phyloP scores from a whole-genome alignment of 2,797 vertebrate genomes.

The Etheostoma nigrum region DNA sequence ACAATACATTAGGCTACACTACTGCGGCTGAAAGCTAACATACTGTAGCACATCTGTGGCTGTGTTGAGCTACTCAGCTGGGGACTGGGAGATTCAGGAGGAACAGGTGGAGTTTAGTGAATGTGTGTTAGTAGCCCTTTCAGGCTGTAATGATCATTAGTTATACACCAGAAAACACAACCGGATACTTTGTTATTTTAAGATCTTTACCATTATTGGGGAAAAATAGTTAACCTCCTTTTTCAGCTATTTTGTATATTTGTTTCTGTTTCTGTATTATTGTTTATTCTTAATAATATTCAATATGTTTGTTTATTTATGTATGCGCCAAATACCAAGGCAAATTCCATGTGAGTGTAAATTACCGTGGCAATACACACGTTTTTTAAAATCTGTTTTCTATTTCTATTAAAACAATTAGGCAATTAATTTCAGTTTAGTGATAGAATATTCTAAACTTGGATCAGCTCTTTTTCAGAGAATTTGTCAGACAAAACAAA shows the following conservation, averaged over 20 bases:
- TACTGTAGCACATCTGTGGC: constrained; percentile 15
- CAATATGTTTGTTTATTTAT: too few relatives aligned
- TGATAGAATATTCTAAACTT: background rate
- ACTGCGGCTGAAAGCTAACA: background rate
- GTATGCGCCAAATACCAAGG: too few relatives aligned
- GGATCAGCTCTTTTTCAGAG: background rate
- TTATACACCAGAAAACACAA: background rate
- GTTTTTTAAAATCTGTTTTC: too few relatives aligned
- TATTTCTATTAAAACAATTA: background rate
- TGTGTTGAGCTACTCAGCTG: background rate
- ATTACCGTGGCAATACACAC: too few relatives aligned
- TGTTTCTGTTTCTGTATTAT: too few relatives aligned
- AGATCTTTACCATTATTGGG: background rate
- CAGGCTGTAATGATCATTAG: background rate
- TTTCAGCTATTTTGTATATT: too few relatives aligned
- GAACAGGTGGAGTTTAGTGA: constrained; percentile 13
- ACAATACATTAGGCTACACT: too few relatives aligned
- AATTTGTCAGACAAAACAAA: too few relatives aligned
- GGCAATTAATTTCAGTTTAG: background rate
- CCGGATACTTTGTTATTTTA: background rate
- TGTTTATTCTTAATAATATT: too few relatives aligned
- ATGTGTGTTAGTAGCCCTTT: background rate
- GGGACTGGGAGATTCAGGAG: background rate
- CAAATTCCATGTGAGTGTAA: too few relatives aligned
- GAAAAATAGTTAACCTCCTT: background rate